Conservation (phyloP, 2,113 vertebrate genomes). For the Ceyx cyanopectus region DNA sequence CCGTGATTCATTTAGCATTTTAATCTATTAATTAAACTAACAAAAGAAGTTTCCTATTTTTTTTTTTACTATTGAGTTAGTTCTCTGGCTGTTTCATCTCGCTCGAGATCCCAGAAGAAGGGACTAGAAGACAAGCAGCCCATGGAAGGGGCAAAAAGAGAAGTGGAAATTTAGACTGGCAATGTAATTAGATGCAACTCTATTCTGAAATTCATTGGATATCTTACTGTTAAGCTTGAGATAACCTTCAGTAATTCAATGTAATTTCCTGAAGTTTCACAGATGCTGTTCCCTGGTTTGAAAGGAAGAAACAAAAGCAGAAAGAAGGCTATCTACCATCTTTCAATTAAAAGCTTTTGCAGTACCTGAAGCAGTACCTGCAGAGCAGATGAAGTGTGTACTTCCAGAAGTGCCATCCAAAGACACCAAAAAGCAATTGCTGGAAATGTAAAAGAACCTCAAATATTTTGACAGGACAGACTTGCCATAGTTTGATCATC, state of each 20-base stretch:
- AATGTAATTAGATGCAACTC: not conserved
- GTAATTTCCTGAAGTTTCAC: not conserved
- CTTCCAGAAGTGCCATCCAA: not conserved
- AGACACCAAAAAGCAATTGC: not conserved
- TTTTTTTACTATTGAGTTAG: not conserved
- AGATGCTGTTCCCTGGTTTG: not conserved
- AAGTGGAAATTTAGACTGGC: not conserved
- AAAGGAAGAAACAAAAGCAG: not conserved
- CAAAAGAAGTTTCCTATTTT: not conserved
- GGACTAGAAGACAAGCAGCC: fast-evolving
- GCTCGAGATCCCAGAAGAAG: not conserved
- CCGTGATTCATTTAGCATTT: not conserved
- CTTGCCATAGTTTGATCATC: not conserved
- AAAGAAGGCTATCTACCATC: not conserved
- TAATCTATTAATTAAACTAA: not conserved
- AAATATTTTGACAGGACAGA: not conserved
- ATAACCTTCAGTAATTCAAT: not conserved
- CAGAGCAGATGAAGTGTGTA: not conserved
- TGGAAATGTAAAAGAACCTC: not conserved
- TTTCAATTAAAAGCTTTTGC: not conserved
- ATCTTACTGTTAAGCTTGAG: not conserved
- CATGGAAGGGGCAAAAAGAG: not conserved
- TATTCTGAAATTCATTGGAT: not conserved
- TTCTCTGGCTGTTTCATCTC: not conserved
- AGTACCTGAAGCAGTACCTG: not conserved